These are phyloP conservation scores for Novumbra hubbsi DNA, from an alignment of 2,797 vertebrate genomes.

Conservation along the genomic window DNA sequence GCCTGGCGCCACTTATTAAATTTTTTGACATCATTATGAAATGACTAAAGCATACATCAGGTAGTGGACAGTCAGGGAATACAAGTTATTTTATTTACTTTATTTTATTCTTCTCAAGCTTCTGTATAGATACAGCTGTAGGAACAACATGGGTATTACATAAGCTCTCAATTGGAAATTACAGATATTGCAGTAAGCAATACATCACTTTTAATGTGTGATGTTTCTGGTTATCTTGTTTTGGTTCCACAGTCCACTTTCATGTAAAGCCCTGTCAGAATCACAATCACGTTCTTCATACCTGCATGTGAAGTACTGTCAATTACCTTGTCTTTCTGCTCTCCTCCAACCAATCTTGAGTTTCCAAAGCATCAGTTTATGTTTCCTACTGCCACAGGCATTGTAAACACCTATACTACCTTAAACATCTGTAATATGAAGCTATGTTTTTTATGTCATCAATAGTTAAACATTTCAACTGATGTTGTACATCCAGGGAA, in stretches of 20 bases:
- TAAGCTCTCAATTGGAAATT: background rate
- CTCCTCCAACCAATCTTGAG: background rate
- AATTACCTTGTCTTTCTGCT: background rate
- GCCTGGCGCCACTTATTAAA: too few species aligned
- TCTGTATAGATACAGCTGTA: background rate
- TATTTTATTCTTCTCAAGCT: background rate
- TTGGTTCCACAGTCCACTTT: too few species aligned
- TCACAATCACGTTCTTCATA: too few species aligned
- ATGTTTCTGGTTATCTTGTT: too few species aligned
- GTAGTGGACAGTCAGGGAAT: too few species aligned
- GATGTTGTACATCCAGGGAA: conserved; percentile 35
- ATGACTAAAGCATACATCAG: too few species aligned
- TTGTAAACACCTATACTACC: conserved; percentile 46
- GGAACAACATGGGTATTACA: background rate
- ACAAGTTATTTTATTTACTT: background rate
- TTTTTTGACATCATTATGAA: too few species aligned
- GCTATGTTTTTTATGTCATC: background rate
- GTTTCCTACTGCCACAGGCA: conserved; percentile 1
- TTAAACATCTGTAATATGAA: conserved; percentile 36
- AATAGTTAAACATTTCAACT: conserved; percentile 23
- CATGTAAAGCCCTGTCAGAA: too few species aligned
- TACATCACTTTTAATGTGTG: background rate
- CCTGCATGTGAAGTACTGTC: background rate
- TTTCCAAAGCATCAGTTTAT: background rate
- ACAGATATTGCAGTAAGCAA: background rate